Base-by-base conservation (phyloP, 2,888 invertebrate genomes). In the Deroplatys truncata region DNA sequence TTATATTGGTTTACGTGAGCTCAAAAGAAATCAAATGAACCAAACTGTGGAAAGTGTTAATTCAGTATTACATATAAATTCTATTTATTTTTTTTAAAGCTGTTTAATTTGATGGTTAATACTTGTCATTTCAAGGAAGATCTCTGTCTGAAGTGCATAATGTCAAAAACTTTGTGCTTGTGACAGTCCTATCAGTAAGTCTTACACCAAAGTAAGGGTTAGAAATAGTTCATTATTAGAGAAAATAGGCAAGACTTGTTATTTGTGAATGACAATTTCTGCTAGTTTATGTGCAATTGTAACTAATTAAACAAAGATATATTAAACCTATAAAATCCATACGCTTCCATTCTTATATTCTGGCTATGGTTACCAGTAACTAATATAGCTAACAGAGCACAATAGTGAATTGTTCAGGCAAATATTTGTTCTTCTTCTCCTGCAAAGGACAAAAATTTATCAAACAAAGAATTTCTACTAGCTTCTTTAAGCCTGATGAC, bases 261-360 rank as follows among this genome's bases (percentile, higher is more conserved):
- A 72, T 72, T 72, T 72, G 56, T 72, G 56, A 72, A 72, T 25
- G 20, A 72, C 16, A 16, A 20, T 72, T 72, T 72, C 56, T 72
- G 56, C 56, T 72, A 72, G 56, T 72, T 20, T 72, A 72, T 72
- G 56, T 72, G 56, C 56, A 72, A 72, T 3, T 72, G 56, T 72
- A 72, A 72, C 56, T 20, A 72, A 72, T 72, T 20, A 72, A 72
- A 72, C 15, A 20, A 72, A 72, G 25, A 20, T 20, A 72, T 7
- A 20, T 72, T 20, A 72, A 20, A 72, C 4, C 56, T 72, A 72
- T 72, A 25, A 84, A 88, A 84, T 84, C 84, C 88, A 84, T 84
- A 88, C 56, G 56, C 88, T 84, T 84, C 88, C 84, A 88, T 88
- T 88, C 84, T 84, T 88, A 43, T 83, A 87, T 35, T 87, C 82